Evolutionary conservation across 2,888 invertebrate species (phyloP).

Genomic region (Drosophila robusta): DNA sequence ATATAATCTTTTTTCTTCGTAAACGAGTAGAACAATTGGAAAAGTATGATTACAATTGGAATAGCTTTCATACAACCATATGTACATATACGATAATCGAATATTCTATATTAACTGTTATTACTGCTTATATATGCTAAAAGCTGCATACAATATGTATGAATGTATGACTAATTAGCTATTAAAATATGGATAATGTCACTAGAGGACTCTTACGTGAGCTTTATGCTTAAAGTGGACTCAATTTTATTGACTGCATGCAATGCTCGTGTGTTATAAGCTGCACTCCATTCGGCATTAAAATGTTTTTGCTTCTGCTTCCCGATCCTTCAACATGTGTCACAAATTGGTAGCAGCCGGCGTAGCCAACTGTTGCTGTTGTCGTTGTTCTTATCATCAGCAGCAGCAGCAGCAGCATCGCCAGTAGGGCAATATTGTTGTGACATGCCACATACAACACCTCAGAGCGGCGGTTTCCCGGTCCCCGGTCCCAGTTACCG

Average conservation of each 20-base stretch:
- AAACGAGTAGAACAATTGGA: too few relatives aligned
- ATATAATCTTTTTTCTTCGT: too few relatives aligned
- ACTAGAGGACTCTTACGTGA: neutral
- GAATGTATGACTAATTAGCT: too few relatives aligned
- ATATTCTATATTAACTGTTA: too few relatives aligned
- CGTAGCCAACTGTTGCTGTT: conserved; percentile 48
- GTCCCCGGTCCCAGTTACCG: conserved; percentile 7
- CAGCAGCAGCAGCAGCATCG: conserved; percentile 21
- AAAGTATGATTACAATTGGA: too few relatives aligned
- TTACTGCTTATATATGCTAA: too few relatives aligned
- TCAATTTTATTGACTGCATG: neutral
- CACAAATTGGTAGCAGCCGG: conserved; percentile 26
- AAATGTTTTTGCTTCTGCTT: conserved; percentile 4
- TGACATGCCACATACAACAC: conserved; percentile 64
- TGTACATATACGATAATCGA: too few relatives aligned
- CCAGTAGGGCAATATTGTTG: conserved; percentile 61
- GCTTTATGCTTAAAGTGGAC: neutral
- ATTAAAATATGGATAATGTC: too few relatives aligned
- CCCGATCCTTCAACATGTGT: conserved; percentile 50
- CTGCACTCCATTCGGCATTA: conserved; percentile 1
- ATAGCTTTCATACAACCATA: too few relatives aligned
- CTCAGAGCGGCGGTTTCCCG: conserved; percentile 6
- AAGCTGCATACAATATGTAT: too few relatives aligned
- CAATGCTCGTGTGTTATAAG: neutral
- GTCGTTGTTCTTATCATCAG: conserved; percentile 25